These are phyloP conservation scores for Neopelma chrysocephalum DNA, from an alignment of 2,797 vertebrate species.

Conservation along the genomic window DNA sequence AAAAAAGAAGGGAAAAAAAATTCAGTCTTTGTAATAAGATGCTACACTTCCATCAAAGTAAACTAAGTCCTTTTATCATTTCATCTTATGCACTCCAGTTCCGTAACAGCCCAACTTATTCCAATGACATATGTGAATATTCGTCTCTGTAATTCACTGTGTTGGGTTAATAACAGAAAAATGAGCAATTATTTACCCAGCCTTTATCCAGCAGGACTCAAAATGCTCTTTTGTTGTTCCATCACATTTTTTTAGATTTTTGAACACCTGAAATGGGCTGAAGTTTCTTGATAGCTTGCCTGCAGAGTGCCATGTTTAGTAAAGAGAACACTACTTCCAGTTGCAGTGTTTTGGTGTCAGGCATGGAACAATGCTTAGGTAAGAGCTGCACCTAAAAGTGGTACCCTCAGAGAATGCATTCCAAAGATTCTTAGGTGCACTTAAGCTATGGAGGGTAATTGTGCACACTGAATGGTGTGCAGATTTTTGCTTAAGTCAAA, in stretches of 20 bases:
- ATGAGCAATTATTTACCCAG: not conserved
- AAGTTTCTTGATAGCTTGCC: not conserved
- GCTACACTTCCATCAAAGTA: not conserved
- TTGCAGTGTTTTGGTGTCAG: not conserved
- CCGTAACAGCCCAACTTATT: not conserved
- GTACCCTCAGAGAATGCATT: rapidly evolving
- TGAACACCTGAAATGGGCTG: not conserved
- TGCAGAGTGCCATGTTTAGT: not conserved
- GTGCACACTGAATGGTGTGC: not conserved
- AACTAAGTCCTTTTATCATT: not conserved
- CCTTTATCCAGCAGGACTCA: not conserved
- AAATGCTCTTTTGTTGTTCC: not conserved
- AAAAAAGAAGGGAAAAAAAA: rapidly evolving
- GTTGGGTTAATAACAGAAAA: not conserved
- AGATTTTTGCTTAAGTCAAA: not conserved
- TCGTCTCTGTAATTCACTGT: not conserved
- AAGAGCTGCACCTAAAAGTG: not conserved
- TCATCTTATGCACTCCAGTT: not conserved
- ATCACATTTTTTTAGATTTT: not conserved
- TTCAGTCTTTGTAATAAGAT: not conserved
- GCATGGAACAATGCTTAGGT: rapidly evolving
- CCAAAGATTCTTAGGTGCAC: not conserved
- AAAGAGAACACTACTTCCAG: not conserved
- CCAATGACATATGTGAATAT: not conserved
- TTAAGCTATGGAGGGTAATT: not conserved